Evolutionary conservation across 2,888 invertebrate species (phyloP).

Genomic region (Trissolcus japonicus): DNA sequence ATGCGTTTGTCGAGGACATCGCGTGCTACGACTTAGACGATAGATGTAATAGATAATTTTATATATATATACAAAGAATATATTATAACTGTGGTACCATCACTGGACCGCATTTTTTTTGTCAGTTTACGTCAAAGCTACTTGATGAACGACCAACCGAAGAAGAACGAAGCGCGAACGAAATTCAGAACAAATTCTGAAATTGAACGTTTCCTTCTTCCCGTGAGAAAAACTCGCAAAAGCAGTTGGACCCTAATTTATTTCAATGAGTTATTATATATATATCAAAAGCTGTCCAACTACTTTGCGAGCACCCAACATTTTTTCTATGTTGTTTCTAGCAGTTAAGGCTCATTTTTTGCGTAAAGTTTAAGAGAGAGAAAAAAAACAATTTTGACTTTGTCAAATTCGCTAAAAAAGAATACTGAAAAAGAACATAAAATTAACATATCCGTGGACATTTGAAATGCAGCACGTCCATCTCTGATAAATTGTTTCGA

Average conservation of each 20-base stretch:
- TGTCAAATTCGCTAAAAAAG: constrained; percentile 45
- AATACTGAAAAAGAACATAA: too few relatives aligned
- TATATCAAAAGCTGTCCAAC: constrained; percentile 18
- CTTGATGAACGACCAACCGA: constrained; percentile 1
- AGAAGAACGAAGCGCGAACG: constrained; percentile 42
- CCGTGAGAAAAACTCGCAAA: constrained; percentile 10
- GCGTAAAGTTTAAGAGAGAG: constrained; percentile 22
- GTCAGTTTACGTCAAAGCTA: constrained; percentile 16
- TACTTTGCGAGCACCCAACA: constrained; percentile 16
- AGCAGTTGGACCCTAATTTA: constrained; percentile 38
- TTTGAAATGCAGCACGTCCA: constrained; percentile 31
- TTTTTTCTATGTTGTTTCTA: constrained; percentile 48
- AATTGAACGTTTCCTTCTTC: constrained; percentile 11
- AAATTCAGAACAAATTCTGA: constrained; percentile 38
- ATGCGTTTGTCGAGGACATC: constrained; percentile 55
- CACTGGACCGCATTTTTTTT: constrained; percentile 6
- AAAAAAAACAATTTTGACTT: constrained; percentile 45
- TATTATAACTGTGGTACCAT: constrained; percentile 31
- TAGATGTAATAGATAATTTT: constrained; percentile 55
- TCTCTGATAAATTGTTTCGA: constrained; percentile 17
- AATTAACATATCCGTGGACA: constrained; percentile 41
- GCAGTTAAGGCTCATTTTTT: constrained; percentile 37
- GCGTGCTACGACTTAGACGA: constrained; percentile 52
- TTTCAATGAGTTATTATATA: constrained; percentile 16
- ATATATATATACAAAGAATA: constrained; percentile 39